Evolutionary conservation across 2,888 invertebrate genomes (phyloP).

Genomic region (Melinopterus prodromus): DNA sequence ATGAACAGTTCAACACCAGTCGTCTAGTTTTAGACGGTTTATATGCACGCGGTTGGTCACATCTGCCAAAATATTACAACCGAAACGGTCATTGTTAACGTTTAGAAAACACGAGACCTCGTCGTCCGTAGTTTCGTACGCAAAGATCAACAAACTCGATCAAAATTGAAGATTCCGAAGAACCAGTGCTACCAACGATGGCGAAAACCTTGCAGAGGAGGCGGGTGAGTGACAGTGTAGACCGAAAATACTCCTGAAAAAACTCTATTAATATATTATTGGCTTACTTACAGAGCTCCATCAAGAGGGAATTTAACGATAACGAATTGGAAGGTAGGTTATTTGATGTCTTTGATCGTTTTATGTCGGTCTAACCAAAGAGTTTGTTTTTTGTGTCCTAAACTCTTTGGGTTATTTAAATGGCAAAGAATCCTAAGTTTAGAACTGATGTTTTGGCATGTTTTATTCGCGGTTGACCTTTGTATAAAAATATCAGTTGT

Average conservation of each 20-base stretch:
- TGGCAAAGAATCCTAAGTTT: not conserved
- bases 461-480: not conserved
- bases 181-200: conserved; percentile 30
- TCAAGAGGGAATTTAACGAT: conserved; percentile 61
- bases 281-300: conserved; percentile 51
- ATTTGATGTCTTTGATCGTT: conserved; percentile 5
- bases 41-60: conserved; percentile 30
- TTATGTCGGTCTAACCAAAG: not conserved
- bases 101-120: conserved; percentile 35
- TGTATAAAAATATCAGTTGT: not conserved
- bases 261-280: conserved; percentile 26
- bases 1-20: not conserved
- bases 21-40: conserved; percentile 37
- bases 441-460: not conserved
- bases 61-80: conserved; percentile 36
- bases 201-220: conserved; percentile 37
- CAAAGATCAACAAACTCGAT: not conserved
- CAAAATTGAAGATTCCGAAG: conserved; percentile 7
- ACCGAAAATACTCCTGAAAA: conserved; percentile 13
- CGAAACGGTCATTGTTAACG: conserved; percentile 34
- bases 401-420: not conserved
- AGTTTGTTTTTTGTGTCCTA: not conserved
- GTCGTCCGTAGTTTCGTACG: conserved; percentile 22
- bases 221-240: conserved; percentile 31
- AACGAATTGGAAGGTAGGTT: conserved; percentile 58